Percentiles rank a stretch among this genome's conserved stretches.
Conservation (phyloP, 1,140 invertebrate genomes). For the Zaprionus capensis region DNA sequence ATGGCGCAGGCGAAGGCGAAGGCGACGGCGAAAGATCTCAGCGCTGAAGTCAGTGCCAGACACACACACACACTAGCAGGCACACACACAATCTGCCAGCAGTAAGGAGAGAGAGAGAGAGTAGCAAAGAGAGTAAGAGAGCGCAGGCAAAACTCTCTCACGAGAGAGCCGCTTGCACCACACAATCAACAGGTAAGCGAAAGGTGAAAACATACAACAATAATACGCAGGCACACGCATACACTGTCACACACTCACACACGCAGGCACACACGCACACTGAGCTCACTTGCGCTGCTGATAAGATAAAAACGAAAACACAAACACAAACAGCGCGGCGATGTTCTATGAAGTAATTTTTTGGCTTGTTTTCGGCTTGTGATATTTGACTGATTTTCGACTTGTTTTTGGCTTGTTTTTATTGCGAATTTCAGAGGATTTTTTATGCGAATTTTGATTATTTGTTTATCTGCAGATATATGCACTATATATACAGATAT, state of each 20-base stretch:
- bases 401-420: no score
- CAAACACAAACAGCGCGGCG: slow-evolving; percentile 43
- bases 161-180: not conserved
- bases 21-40: slow-evolving; percentile 40
- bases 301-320: slow-evolving; percentile 72
- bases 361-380: not conserved
- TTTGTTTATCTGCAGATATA: slow-evolving; percentile 7
- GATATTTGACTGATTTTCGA: slow-evolving; percentile 9
- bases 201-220: slow-evolving; percentile 4
- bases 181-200: slow-evolving; percentile 9
- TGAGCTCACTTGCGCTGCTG: slow-evolving; percentile 36
- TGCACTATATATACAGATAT: not conserved
- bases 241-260: not conserved
- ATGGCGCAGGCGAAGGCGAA: slow-evolving; percentile 51
- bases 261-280: not conserved
- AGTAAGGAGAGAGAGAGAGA: not conserved
- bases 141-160: not conserved
- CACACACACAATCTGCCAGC: slow-evolving; percentile 15
- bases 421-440: no score
- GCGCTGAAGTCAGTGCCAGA: slow-evolving; percentile 46
- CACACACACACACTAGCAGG: slow-evolving; percentile 24
- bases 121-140: not conserved
- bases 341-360: slow-evolving; percentile 27
- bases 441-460: slow-evolving; percentile 35
- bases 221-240: not conserved